A percentile compares a stretch with the other conserved stretches of the same genome.
Conservation (phyloP, 2,113 vertebrate genomes). For the Varanus salvator region DNA sequence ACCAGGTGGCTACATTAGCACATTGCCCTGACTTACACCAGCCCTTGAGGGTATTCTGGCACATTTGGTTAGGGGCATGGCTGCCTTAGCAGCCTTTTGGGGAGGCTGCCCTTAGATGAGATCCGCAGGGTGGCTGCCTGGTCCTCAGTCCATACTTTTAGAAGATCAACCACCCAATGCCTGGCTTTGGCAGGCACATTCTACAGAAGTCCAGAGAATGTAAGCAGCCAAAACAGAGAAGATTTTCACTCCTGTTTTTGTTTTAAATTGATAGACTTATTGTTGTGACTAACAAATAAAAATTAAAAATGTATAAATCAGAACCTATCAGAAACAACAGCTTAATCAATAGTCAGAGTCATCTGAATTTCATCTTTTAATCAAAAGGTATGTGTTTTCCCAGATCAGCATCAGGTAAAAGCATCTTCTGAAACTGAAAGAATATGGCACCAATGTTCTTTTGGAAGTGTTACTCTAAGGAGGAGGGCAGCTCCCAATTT, state of each 20-base stretch:
- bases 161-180: too few species aligned
- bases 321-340: constrained; percentile 16
- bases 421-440: constrained; percentile 68
- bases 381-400: constrained; percentile 67
- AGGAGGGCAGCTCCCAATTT: constrained; percentile 71
- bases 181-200: too few species aligned
- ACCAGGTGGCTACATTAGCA: too few species aligned
- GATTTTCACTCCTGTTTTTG: neutral
- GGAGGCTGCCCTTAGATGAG: too few species aligned
- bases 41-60: too few species aligned
- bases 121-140: too few species aligned
- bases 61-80: too few species aligned
- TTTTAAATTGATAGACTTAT: neutral
- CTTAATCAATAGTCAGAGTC: constrained; percentile 42
- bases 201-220: neutral
- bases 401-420: constrained; percentile 75
- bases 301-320: neutral
- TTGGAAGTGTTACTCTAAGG: constrained; percentile 66
- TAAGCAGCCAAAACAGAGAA: neutral
- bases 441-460: constrained; percentile 70
- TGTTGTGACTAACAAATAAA: neutral
- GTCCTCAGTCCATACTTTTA: too few species aligned
- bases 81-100: too few species aligned
- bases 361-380: constrained; percentile 33
- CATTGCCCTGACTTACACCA: too few species aligned